Percentiles rank a stretch among this genome's conserved stretches.
Evolutionary conservation across 2,888 invertebrate species (phyloP).

Genomic region (Herminia tarsipennalis): DNA sequence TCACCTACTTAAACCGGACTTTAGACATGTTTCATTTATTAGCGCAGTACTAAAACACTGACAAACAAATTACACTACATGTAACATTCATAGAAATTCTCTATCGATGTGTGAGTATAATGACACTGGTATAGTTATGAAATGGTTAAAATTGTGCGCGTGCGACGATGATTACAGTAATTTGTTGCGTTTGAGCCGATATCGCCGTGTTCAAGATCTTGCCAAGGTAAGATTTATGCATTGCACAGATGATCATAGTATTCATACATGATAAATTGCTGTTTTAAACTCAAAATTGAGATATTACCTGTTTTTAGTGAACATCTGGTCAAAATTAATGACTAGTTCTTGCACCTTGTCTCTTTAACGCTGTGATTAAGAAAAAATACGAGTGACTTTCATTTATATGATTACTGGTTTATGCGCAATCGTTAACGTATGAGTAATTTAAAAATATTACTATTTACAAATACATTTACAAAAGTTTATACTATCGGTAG

Average conservation of each 20-base stretch:
- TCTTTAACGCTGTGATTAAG: conserved; percentile 28
- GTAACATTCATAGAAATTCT: conserved; percentile 22
- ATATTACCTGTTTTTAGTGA: conserved; percentile 38
- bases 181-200: conserved; percentile 56
- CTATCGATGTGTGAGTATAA: conserved; percentile 37
- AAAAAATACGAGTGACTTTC: conserved; percentile 28
- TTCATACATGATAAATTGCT: conserved; percentile 41
- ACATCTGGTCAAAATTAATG: conserved; percentile 39
- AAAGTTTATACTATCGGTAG: neutral
- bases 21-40: no score
- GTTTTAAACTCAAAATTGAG: conserved; percentile 42
- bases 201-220: conserved; percentile 55
- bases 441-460: neutral
- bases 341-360: conserved; percentile 20
- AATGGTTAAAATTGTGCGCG: conserved; percentile 57
- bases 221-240: conserved; percentile 52
- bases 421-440: neutral
- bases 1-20: no score
- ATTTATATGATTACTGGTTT: conserved; percentile 13
- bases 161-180: conserved; percentile 61
- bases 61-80: conserved; percentile 11
- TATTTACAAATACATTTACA: neutral
- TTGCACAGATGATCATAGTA: conserved; percentile 41
- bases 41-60: conserved; percentile 11
- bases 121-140: conserved; percentile 56